Percentiles rank a stretch among this genome's conserved stretches.
phyloP scores from a whole-genome alignment of 1,140 invertebrate species.

The Patella vulgata region DNA sequence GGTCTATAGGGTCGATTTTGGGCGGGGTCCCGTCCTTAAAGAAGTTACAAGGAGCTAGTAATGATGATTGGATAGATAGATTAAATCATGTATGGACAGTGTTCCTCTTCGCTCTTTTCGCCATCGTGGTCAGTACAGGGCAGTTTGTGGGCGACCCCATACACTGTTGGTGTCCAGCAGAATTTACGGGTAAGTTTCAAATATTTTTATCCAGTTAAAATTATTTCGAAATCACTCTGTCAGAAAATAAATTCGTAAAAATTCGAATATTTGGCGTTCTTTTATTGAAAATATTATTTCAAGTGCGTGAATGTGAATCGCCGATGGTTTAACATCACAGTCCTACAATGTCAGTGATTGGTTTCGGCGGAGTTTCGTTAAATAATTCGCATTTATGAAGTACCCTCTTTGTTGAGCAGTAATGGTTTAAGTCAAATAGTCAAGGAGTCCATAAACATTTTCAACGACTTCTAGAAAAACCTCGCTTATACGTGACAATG shows the following conservation, averaged over 20 bases:
- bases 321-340: too few relatives aligned
- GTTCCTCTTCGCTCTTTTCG: slow-evolving; percentile 51
- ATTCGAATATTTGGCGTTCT: not conserved
- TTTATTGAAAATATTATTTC: too few relatives aligned
- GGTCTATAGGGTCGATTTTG: slow-evolving; percentile 46
- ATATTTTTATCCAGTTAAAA: not conserved
- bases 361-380: too few relatives aligned
- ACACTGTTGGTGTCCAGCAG: slow-evolving; percentile 65
- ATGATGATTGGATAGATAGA: slow-evolving; percentile 60
- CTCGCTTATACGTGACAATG: too few relatives aligned
- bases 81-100: slow-evolving; percentile 58
- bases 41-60: slow-evolving; percentile 45
- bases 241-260: not conserved
- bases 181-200: slow-evolving; percentile 36
- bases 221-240: not conserved
- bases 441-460: too few relatives aligned
- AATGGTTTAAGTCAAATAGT: too few relatives aligned
- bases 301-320: too few relatives aligned
- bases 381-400: too few relatives aligned
- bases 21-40: slow-evolving; percentile 43
- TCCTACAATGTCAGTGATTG: too few relatives aligned
- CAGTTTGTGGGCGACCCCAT: slow-evolving; percentile 66
- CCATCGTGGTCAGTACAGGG: slow-evolving; percentile 51
- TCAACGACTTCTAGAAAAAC: too few relatives aligned
- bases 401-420: too few relatives aligned